These are phyloP conservation scores for Cynoglossus semilaevis DNA, from an alignment of 2,113 vertebrate species.

Conservation along the genomic window DNA sequence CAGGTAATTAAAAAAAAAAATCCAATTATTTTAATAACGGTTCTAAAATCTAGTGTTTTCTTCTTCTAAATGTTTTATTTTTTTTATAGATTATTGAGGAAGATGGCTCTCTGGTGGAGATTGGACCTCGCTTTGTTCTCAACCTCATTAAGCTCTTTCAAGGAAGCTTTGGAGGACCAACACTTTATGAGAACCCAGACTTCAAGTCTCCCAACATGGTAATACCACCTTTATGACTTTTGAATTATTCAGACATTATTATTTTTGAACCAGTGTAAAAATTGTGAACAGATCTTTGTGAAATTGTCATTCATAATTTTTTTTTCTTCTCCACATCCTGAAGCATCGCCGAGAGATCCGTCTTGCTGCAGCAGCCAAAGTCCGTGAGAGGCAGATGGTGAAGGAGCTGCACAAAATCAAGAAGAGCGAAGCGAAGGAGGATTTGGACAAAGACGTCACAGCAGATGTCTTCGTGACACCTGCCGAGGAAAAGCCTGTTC, in stretches of 20 bases:
- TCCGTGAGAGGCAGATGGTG: constrained; percentile 88
- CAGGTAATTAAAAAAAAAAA: too few species aligned
- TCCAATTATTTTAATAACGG: too few species aligned
- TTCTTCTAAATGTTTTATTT: not conserved
- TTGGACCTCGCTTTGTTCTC: constrained; percentile 94
- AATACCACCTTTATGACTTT: constrained; percentile 14
- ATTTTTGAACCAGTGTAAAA: too few species aligned
- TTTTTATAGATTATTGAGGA: constrained; percentile 90
- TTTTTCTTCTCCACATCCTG: not conserved
- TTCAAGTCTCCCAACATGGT: constrained; percentile 94
- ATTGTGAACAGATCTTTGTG: too few species aligned
- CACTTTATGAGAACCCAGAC: constrained; percentile 89
- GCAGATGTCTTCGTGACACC: constrained; percentile 86
- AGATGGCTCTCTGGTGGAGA: constrained; percentile 91
- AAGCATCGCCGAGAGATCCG: constrained; percentile 86
- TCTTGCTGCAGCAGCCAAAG: constrained; percentile 81
- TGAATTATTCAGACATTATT: not conserved
- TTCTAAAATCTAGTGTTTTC: too few species aligned
- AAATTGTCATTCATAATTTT: too few species aligned
- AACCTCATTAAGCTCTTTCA: constrained; percentile 96
- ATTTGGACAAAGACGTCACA: constrained; percentile 81
- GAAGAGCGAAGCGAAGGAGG: constrained; percentile 74
- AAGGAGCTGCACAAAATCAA: constrained; percentile 85
- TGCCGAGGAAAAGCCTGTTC: constrained; percentile 78
- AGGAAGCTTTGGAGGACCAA: constrained; percentile 95